A percentile compares a stretch with the other conserved stretches of the same genome.
Conservation (phyloP, 2,797 vertebrate species). For the Oophaga sylvatica region DNA sequence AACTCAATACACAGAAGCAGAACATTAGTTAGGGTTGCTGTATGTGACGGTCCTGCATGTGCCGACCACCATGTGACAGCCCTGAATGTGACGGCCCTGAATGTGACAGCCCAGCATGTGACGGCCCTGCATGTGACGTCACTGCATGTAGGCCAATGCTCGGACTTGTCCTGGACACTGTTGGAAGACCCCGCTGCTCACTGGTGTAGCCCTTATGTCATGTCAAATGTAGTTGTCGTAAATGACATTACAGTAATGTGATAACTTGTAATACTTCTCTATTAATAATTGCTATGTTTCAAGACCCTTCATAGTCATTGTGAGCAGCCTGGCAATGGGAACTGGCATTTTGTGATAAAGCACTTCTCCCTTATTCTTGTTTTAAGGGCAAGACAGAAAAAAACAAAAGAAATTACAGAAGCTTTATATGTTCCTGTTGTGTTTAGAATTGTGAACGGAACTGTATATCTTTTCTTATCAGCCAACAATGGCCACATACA, state of each 20-base stretch:
- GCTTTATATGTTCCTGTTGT: conserved; percentile 28
- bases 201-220: background rate
- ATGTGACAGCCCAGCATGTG: too few relatives aligned
- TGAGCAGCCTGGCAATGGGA: background rate
- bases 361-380: conserved; percentile 15
- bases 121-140: too few relatives aligned
- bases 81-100: too few relatives aligned
- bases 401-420: background rate
- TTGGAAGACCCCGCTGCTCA: background rate
- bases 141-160: background rate
- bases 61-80: too few relatives aligned
- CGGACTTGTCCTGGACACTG: background rate
- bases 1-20: too few relatives aligned
- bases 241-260: background rate
- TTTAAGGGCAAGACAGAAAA: background rate
- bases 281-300: background rate
- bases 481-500: background rate
- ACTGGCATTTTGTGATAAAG: background rate
- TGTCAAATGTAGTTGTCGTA: background rate
- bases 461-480: conserved; percentile 5
- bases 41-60: too few relatives aligned
- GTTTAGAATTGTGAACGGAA: conserved; percentile 7
- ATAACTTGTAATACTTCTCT: background rate
- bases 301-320: background rate
- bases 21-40: too few relatives aligned